phyloP scores from a whole-genome alignment of 2,888 invertebrate genomes.

The Drosophila dives region DNA sequence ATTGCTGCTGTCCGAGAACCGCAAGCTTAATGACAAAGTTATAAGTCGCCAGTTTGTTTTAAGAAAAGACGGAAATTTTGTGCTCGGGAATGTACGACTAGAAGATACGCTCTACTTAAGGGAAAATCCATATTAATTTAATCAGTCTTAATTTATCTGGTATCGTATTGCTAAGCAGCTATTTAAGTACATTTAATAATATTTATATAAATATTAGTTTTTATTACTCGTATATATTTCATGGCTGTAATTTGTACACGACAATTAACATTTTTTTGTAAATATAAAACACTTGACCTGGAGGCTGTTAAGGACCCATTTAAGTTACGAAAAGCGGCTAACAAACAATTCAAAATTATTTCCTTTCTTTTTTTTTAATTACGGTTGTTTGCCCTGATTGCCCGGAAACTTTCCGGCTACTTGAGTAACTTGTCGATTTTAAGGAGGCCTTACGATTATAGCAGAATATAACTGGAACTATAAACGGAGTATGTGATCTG shows the following conservation, averaged over 20 bases:
- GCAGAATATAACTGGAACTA: background rate
- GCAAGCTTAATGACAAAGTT: conserved; percentile 43
- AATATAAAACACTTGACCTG: background rate
- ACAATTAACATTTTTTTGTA: background rate
- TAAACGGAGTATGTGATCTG: background rate
- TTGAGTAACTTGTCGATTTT: background rate
- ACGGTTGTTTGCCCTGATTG: background rate
- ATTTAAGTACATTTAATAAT: background rate
- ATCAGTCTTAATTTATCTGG: background rate
- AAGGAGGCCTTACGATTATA: background rate
- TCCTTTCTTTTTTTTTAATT: rapidly evolving
- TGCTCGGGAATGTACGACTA: background rate
- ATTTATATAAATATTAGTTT: background rate
- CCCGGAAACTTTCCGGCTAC: too few species aligned
- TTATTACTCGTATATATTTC: background rate
- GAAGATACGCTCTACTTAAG: background rate
- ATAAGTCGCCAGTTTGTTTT: conserved; percentile 29
- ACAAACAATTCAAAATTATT: background rate
- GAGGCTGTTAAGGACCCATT: background rate
- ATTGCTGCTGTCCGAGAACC: conserved; percentile 25
- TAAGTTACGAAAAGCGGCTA: background rate
- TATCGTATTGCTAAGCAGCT: background rate
- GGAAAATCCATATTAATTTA: background rate
- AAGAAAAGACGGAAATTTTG: background rate
- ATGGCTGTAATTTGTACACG: background rate